Evolutionary conservation across 2,113 vertebrate species (phyloP), one percentile per base, ranked within the genome.

Genomic region (Paramisgurnus dabryanus): DNA sequence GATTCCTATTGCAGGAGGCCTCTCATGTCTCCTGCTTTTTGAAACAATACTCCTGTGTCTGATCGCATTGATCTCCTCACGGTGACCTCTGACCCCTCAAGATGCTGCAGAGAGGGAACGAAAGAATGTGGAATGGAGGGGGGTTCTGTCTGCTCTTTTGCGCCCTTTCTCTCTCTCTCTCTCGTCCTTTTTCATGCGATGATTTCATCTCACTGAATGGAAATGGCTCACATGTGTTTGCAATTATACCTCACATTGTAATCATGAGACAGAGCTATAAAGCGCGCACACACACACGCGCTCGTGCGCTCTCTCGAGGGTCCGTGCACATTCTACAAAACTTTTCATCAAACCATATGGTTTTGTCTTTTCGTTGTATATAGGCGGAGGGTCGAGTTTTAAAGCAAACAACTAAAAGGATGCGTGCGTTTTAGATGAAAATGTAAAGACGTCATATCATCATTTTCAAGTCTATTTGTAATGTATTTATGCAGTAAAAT

Each of bases 41-140:
- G 84, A 82, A 82, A 82, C 82, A 82, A 78, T 84, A 83, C 84
- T 83, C 84, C 86, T 87, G 86, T 84, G 84, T 87, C 84, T 85
- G 84, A 87, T 85, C 84, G 80, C 70, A 77, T 68, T 82, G 80
- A 85, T 81, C 82, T 79, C 80, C 84, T 85, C 40, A 34, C 60
- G 7, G 55, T 76, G 82, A 85, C 86, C 80, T 79, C 27, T 75
- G 82, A 87, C 83, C 86, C 72, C 55, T 86, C 82, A 86, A 86
- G 82, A 86, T 86, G 85, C 85, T 71, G 74, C 68, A 15, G 77
- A 82, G 80, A 82, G 70, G 77, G 68, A 82, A 72, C 53, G 67
- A 67, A 78, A 61, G 80, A 84, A 84, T 78, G 77, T 69, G 60
- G 80, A 80, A 84, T 74, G 77, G 64, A 49, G 73, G 66, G 69